Conservation (phyloP, 2,888 invertebrate genomes). For the Plagiodera versicolora region DNA sequence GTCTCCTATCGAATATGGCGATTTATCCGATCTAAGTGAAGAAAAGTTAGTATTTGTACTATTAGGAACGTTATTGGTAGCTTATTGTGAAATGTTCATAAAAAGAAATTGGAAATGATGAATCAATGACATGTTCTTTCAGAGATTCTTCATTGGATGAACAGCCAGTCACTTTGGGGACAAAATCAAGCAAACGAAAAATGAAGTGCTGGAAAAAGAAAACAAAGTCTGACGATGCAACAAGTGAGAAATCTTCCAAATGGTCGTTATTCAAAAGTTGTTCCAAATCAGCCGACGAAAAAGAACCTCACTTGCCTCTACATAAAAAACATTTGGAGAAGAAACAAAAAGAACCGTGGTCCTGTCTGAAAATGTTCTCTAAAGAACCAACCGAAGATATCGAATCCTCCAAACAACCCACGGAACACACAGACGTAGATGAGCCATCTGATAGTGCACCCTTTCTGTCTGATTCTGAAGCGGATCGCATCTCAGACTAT, state of each 20-base stretch:
- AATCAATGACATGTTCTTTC: too few species aligned
- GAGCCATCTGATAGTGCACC: background rate
- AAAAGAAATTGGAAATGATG: too few species aligned
- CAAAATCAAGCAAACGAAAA: conserved; percentile 9
- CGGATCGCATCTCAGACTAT: conserved; percentile 12
- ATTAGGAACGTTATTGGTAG: too few species aligned
- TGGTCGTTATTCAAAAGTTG: conserved; percentile 4
- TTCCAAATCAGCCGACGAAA: conserved; percentile 12
- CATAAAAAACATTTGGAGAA: background rate
- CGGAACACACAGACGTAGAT: background rate
- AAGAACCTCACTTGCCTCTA: conserved; percentile 4
- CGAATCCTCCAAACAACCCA: background rate
- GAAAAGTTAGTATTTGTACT: conserved; percentile 69
- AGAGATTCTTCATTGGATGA: conserved; percentile 8
- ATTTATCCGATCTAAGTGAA: conserved; percentile 74
- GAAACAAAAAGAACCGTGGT: conserved; percentile 2
- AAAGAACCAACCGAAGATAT: background rate
- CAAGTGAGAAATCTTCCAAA: conserved; percentile 9
- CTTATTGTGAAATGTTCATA: too few species aligned
- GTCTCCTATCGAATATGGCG: conserved; percentile 74
- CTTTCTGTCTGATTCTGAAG: conserved; percentile 5
- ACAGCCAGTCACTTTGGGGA: background rate
- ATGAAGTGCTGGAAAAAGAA: conserved; percentile 11
- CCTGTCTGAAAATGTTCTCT: background rate
- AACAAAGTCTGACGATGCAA: conserved; percentile 15